Base-by-base conservation (phyloP, 2,797 vertebrate species). In the Pangasius krempfi region DNA sequence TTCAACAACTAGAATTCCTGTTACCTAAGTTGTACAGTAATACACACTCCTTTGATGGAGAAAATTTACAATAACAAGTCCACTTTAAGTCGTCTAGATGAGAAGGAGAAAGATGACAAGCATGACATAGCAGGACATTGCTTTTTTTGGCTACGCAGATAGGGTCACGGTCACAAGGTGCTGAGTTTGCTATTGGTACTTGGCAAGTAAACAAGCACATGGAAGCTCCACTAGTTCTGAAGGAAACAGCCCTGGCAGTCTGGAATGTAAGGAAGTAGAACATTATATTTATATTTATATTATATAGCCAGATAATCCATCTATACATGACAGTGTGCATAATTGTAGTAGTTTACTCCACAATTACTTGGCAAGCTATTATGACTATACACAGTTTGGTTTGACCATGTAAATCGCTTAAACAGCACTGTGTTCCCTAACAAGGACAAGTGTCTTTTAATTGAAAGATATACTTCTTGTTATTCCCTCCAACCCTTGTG, bases 161-260 rank as follows among this genome's bases (percentile, higher is more conserved):
- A 2, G 60, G 40, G 62, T 50, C 20, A 62, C 0, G 4, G 33
- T 40, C 78, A 62, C 22, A 16, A 13, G 12, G 40, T 62, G 37
- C n/a, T 27, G 6, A n/a, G 5, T 83, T 83, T 14, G 3, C 37
- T 83, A 2, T 47, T 56, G 60, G 60, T 5, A 66, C 60, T 20
- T 83, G 47, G 83, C 83, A 85, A 70, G 20, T 85, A 52, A 84
- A 66, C 62, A 84, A 84, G 62, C 27, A 66, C 27, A 68, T 50
- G 7, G 40, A 62, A 84, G 44, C 56, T 66, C 8, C 18, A 56
- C 20, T 60, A 40, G 54, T 13, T 33, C 13, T 5, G 6, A 33
- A 56, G 22, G 22, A 27, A 58, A 22, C n/a, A 30, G 3, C 8
- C 20, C 56, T 84, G 27, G 60, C 58, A 64, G 37, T 64, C 25